These are phyloP conservation scores for Stenodera caucasica DNA, from an alignment of 2,888 invertebrate species.

Conservation along the genomic window DNA sequence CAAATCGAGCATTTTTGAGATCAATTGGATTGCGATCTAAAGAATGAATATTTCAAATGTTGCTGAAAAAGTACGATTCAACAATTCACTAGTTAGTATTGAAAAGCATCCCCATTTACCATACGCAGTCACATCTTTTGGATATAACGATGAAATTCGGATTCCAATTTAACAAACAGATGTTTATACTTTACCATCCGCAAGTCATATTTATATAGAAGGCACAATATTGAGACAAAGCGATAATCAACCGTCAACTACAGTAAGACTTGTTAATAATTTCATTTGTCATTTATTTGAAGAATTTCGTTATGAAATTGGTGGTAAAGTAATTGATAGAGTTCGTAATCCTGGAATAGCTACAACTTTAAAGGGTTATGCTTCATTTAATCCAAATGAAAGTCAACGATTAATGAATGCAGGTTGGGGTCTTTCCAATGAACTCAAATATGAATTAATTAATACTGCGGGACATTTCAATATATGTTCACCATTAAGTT, in stretches of 20 bases:
- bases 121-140: conserved; percentile 32
- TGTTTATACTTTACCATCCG: conserved; percentile 38
- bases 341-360: background rate
- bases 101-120: conserved; percentile 40
- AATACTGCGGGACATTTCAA: conserved; percentile 23
- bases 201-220: conserved; percentile 34
- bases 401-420: conserved; percentile 23
- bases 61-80: conserved; percentile 20
- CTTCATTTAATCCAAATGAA: conserved; percentile 40
- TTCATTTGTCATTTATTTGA: conserved; percentile 18
- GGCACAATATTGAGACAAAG: conserved; percentile 17
- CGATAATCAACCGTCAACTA: conserved; percentile 4
- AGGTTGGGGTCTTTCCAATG: conserved; percentile 17
- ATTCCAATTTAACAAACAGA: conserved; percentile 38
- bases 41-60: conserved; percentile 30
- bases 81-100: conserved; percentile 34
- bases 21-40: conserved; percentile 16
- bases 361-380: conserved; percentile 44
- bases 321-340: background rate
- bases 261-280: conserved; percentile 23
- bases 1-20: conserved; percentile 20
- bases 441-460: no score
- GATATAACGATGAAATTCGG: conserved; percentile 44
- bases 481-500: conserved; percentile 20
- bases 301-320: background rate